phyloP scores from a whole-genome alignment of 2,113 vertebrate genomes.

The Castor canadensis region DNA sequence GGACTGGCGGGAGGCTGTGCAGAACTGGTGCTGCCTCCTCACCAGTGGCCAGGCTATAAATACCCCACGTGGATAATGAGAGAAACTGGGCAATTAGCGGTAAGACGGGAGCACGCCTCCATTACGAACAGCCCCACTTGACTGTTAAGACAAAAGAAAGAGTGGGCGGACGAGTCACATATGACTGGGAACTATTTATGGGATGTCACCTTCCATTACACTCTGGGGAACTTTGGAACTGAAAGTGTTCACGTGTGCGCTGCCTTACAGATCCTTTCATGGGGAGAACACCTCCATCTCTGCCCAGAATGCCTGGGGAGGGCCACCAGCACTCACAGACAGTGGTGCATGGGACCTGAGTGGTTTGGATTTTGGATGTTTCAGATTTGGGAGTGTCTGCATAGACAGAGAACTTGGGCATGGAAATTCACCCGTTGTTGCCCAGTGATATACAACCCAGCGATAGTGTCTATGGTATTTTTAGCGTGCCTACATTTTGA shows the following conservation, averaged over 20 bases:
- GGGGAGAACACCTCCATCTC: neutral
- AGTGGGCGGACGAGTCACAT: conserved; percentile 34
- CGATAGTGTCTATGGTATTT: no score
- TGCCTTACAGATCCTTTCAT: neutral
- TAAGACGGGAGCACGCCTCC: neutral
- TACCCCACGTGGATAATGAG: conserved; percentile 42
- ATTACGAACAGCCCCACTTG: neutral
- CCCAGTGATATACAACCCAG: no score
- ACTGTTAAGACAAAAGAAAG: conserved; percentile 61
- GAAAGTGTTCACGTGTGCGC: neutral
- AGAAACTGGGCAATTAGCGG: conserved; percentile 61
- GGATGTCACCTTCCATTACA: conserved; percentile 50
- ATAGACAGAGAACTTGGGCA: neutral
- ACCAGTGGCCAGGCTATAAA: conserved; percentile 33
- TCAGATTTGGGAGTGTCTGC: neutral
- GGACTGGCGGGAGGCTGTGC: neutral
- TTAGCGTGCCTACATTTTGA: neutral
- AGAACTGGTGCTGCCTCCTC: neutral
- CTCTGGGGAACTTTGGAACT: conserved; percentile 29
- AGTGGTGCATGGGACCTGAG: no score
- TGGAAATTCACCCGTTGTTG: neutral
- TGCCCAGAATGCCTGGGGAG: neutral
- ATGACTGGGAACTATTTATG: conserved; percentile 28
- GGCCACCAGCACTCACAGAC: neutral
- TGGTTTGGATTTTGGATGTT: neutral